Percentiles rank a stretch among this genome's conserved stretches.
Evolutionary conservation across 2,797 vertebrate genomes (phyloP).

Genomic region (Scomberomorus guttatus): DNA sequence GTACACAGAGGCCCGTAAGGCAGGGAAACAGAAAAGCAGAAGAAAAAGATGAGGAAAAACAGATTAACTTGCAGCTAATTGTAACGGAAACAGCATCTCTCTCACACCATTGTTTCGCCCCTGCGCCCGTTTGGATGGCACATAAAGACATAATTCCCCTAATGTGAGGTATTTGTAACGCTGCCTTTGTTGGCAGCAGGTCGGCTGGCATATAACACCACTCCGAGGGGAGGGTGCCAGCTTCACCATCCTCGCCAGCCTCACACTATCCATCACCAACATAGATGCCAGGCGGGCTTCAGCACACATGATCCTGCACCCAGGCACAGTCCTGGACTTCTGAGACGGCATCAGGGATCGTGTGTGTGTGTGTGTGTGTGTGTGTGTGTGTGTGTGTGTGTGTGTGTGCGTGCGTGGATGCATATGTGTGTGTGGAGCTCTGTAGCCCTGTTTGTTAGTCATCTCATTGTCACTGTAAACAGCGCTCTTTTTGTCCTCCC

Average conservation of each 20-base stretch:
- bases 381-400: constrained; percentile 14
- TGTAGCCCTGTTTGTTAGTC: constrained; percentile 45
- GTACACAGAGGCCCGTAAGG: constrained; percentile 44
- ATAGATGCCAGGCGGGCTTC: constrained; percentile 60
- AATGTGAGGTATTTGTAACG: constrained; percentile 81
- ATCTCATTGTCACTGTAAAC: constrained; percentile 67
- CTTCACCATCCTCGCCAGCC: constrained; percentile 44
- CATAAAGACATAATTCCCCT: constrained; percentile 80
- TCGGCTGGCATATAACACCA: constrained; percentile 54
- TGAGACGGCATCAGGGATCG: constrained; percentile 20
- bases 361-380: constrained; percentile 2
- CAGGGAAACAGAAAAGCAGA: constrained; percentile 24
- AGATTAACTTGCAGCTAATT: constrained; percentile 73
- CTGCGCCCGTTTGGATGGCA: constrained; percentile 47
- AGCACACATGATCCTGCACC: constrained; percentile 54
- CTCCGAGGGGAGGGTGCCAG: constrained; percentile 42
- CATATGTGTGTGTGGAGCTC: constrained; percentile 14
- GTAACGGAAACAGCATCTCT: constrained; percentile 65
- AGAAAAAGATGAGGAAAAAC: constrained; percentile 43
- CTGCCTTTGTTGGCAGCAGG: constrained; percentile 73
- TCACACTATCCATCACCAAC: constrained; percentile 62
- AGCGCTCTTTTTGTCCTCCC: constrained; percentile 61
- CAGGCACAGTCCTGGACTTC: constrained; percentile 36
- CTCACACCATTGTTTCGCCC: constrained; percentile 63
- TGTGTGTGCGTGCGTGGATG: constrained; percentile 8